Evolutionary conservation across 2,888 invertebrate species (phyloP).

Genomic region (Copidosoma aretas): DNA sequence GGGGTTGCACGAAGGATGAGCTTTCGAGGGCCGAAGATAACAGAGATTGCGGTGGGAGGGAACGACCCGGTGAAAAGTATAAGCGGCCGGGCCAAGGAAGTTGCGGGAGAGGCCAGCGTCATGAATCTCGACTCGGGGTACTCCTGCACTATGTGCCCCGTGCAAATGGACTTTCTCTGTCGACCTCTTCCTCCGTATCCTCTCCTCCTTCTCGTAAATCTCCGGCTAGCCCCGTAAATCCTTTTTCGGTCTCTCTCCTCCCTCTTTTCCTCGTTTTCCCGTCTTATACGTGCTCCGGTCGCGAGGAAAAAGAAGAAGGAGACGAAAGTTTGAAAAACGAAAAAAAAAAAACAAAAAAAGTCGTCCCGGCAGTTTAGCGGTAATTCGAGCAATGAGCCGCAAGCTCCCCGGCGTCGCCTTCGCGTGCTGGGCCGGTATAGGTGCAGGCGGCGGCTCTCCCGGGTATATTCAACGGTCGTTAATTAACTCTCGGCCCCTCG

Average conservation of each 20-base stretch:
- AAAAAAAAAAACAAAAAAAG: neutral
- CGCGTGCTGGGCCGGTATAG: too few relatives aligned
- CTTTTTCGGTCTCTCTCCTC: conserved; percentile 10
- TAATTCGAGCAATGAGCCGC: too few relatives aligned
- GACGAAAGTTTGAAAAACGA: too few relatives aligned
- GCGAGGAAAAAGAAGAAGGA: too few relatives aligned
- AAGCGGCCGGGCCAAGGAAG: too few relatives aligned
- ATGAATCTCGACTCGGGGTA: neutral
- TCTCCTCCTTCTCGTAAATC: conserved; percentile 41
- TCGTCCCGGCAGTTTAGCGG: neutral
- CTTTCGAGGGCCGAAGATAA: too few relatives aligned
- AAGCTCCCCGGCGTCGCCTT: too few relatives aligned
- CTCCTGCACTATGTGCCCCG: conserved; percentile 32
- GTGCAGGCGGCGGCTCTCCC: neutral
- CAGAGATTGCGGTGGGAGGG: too few relatives aligned
- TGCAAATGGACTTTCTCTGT: conserved; percentile 44
- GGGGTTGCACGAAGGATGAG: too few relatives aligned
- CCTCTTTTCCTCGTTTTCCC: neutral
- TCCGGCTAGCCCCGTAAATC: conserved; percentile 41
- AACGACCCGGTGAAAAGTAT: too few relatives aligned
- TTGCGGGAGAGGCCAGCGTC: too few relatives aligned
- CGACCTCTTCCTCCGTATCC: conserved; percentile 8
- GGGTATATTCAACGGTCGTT: conserved; percentile 29
- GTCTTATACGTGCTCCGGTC: neutral
- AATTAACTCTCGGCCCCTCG: conserved; percentile 32